Evolutionary conservation across 2,113 vertebrate genomes (phyloP).

Genomic region (Spermophilus dauricus): DNA sequence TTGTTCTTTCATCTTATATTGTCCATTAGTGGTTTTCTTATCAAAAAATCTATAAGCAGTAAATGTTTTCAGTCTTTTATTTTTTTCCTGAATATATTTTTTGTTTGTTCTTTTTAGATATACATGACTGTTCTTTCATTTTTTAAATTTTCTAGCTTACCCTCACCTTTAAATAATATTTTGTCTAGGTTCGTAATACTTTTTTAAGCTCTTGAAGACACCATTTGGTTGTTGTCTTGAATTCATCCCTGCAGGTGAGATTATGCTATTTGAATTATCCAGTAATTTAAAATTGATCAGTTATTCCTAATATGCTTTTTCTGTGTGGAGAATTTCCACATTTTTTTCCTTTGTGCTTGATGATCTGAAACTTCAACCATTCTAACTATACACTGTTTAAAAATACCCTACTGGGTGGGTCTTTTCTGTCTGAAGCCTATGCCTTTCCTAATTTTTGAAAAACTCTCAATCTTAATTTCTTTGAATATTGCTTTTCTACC

Average conservation of each 20-base stretch:
- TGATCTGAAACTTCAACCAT: neutral
- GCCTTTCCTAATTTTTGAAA: neutral
- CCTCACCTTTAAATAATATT: neutral
- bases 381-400: neutral
- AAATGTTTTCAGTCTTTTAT: neutral
- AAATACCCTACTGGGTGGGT: neutral
- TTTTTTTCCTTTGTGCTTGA: neutral
- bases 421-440: neutral
- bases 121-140: neutral
- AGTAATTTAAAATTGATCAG: neutral
- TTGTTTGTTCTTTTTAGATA: too few species aligned
- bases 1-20: neutral
- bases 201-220: neutral
- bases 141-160: neutral
- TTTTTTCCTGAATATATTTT: neutral
- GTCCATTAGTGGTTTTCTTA: neutral
- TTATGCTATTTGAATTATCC: neutral
- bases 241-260: neutral
- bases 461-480: neutral
- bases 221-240: neutral
- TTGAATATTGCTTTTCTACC: neutral
- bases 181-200: neutral
- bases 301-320: slow-evolving; percentile 20
- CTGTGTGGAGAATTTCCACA: neutral
- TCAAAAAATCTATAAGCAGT: neutral